phyloP scores from a whole-genome alignment of 1,140 invertebrate species.

The Mylabris phalerata region DNA sequence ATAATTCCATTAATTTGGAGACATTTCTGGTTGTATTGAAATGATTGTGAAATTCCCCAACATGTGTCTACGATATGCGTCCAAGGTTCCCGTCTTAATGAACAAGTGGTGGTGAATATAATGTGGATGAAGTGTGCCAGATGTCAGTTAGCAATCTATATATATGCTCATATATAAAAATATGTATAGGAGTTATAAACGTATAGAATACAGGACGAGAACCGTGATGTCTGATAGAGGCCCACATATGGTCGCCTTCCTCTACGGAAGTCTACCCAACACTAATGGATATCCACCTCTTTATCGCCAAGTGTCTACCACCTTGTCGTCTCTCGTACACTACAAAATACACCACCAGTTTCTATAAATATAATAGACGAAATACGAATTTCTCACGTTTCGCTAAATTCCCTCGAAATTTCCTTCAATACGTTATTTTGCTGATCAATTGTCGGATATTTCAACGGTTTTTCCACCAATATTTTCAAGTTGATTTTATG shows the following conservation, averaged over 20 bases:
- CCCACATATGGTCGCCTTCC: conserved; percentile 7
- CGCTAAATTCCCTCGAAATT: too few species aligned
- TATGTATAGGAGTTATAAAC: too few species aligned
- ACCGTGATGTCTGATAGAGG: neutral
- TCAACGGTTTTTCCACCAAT: too few species aligned
- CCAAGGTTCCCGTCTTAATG: neutral
- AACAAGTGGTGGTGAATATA: conserved; percentile 6
- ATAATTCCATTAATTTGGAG: neutral
- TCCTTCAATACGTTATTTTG: too few species aligned
- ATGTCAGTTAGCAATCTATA: neutral
- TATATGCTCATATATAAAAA: too few species aligned
- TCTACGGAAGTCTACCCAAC: conserved; percentile 4
- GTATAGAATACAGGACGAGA: too few species aligned
- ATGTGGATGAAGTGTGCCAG: conserved; percentile 9
- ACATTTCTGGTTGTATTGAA: too few species aligned
- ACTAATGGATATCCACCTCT: conserved; percentile 7
- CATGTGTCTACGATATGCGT: neutral
- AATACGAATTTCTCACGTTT: conserved; percentile 1
- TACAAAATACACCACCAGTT: neutral
- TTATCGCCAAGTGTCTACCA: conserved; percentile 6
- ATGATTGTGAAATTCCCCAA: neutral
- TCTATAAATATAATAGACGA: conserved; percentile 4
- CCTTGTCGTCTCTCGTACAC: neutral
- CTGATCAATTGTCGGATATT: too few species aligned
- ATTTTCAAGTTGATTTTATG: too few species aligned